A percentile compares a stretch with the other conserved stretches of the same genome.
These are phyloP conservation scores for Melitaea cinxia DNA, from an alignment of 1,140 invertebrate species.

Conservation along the genomic window DNA sequence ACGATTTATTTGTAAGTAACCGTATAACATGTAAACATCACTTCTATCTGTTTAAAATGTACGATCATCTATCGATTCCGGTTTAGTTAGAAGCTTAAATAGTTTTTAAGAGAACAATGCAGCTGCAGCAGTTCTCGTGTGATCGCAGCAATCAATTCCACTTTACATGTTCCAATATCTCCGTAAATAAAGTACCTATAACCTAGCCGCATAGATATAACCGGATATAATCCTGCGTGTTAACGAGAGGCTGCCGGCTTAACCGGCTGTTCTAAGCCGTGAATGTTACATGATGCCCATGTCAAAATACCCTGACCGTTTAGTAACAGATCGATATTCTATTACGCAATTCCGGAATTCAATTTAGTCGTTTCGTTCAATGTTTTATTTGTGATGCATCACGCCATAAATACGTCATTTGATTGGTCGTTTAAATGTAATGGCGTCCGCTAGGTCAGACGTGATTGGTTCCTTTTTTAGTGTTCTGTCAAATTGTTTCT, in stretches of 20 bases:
- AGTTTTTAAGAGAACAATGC: not conserved
- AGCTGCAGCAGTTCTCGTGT: not conserved
- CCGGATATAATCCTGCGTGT: slow-evolving; percentile 23
- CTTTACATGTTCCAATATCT: slow-evolving; percentile 7
- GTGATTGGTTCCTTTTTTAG: not conserved
- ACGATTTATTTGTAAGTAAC: too few species aligned
- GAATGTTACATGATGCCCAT: slow-evolving; percentile 13
- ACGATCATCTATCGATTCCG: too few species aligned
- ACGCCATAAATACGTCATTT: slow-evolving; percentile 4
- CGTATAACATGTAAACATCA: not conserved
- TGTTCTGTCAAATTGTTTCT: not conserved
- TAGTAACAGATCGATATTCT: slow-evolving; percentile 24
- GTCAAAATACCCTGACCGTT: slow-evolving; percentile 17
- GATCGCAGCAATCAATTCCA: slow-evolving; percentile 3
- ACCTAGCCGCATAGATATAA: slow-evolving; percentile 16
- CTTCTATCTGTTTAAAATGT: not conserved
- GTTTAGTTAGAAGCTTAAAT: not conserved
- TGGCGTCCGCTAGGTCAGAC: not conserved
- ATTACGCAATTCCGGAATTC: slow-evolving; percentile 6
- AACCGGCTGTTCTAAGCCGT: slow-evolving; percentile 9
- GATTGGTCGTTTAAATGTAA: not conserved
- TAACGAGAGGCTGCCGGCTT: slow-evolving; percentile 26
- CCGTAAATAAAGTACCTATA: slow-evolving; percentile 17
- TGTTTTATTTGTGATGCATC: slow-evolving; percentile 4
- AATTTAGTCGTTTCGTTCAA: slow-evolving; percentile 1